Evolutionary conservation across 1,140 invertebrate genomes (phyloP).

Genomic region (Drosophila orosa): DNA sequence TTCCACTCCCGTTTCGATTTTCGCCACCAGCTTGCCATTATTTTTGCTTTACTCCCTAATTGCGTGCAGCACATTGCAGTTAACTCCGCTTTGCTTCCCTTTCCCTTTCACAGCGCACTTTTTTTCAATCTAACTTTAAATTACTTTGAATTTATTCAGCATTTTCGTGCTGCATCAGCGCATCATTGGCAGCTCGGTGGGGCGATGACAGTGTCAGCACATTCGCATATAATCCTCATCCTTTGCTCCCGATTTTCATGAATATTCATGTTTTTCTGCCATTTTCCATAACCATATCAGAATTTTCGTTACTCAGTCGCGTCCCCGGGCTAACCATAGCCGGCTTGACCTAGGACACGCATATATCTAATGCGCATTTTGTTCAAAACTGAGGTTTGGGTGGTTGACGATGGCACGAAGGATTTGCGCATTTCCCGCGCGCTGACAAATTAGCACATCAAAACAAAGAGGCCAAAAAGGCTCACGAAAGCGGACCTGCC

Average conservation of each 20-base stretch:
- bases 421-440: constrained; percentile 57
- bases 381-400: not conserved
- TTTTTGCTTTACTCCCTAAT: constrained; percentile 24
- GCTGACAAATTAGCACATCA: constrained; percentile 73
- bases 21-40: not conserved
- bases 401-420: not conserved
- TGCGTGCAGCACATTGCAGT: constrained; percentile 8
- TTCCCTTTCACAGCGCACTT: not conserved
- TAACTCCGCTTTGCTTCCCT: not conserved
- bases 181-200: constrained; percentile 22
- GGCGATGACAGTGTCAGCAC: constrained; percentile 29
- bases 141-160: constrained; percentile 38
- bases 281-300: constrained; percentile 25
- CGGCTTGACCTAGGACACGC: constrained; percentile 77
- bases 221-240: constrained; percentile 26
- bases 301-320: constrained; percentile 5
- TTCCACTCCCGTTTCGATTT: not conserved
- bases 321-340: constrained; percentile 14
- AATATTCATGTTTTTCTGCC: constrained; percentile 32
- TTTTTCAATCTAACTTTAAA: constrained; percentile 41
- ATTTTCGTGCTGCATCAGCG: constrained; percentile 39
- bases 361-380: constrained; percentile 73
- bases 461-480: constrained; percentile 69
- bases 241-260: constrained; percentile 18
- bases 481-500: constrained; percentile 28